Conservation (phyloP, 2,113 vertebrate genomes). For the Apteryx mantelli region DNA sequence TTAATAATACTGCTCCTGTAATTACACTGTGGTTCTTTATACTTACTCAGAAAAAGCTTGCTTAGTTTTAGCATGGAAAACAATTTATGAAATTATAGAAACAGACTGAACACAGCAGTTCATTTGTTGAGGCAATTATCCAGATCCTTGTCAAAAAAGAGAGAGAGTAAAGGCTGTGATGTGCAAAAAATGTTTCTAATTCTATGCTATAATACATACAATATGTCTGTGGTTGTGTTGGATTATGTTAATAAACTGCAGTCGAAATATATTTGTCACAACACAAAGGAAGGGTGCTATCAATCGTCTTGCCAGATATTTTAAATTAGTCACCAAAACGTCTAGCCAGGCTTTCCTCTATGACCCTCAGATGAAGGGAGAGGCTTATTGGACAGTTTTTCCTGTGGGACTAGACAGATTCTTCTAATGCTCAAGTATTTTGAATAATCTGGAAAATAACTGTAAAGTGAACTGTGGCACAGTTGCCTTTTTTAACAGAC, state of each 20-base stretch:
- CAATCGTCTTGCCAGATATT: slow-evolving; percentile 81
- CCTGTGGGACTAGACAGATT: slow-evolving; percentile 63
- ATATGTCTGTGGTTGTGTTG: slow-evolving; percentile 83
- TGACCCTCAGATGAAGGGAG: slow-evolving; percentile 77
- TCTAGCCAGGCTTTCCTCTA: slow-evolving; percentile 86
- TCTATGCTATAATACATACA: slow-evolving; percentile 81
- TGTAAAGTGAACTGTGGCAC: slow-evolving; percentile 66
- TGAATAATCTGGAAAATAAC: slow-evolving; percentile 75
- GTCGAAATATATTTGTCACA: slow-evolving; percentile 84
- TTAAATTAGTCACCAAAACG: slow-evolving; percentile 85
- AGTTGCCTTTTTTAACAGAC: slow-evolving; percentile 66
- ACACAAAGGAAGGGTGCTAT: slow-evolving; percentile 79
- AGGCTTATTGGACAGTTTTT: slow-evolving; percentile 63
- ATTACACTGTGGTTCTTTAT: slow-evolving; percentile 85
- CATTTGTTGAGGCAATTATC: slow-evolving; percentile 85
- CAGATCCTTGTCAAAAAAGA: slow-evolving; percentile 81
- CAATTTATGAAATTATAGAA: slow-evolving; percentile 84
- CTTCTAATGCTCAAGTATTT: slow-evolving; percentile 60
- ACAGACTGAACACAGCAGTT: slow-evolving; percentile 82
- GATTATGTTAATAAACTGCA: slow-evolving; percentile 83
- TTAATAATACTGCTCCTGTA: slow-evolving; percentile 85
- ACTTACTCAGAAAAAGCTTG: slow-evolving; percentile 85
- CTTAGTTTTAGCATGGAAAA: slow-evolving; percentile 82
- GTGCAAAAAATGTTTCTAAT: slow-evolving; percentile 83
- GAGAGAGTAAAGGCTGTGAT: slow-evolving; percentile 73